Conservation (phyloP, 2,888 invertebrate genomes). For the Dendrolimus pini region DNA sequence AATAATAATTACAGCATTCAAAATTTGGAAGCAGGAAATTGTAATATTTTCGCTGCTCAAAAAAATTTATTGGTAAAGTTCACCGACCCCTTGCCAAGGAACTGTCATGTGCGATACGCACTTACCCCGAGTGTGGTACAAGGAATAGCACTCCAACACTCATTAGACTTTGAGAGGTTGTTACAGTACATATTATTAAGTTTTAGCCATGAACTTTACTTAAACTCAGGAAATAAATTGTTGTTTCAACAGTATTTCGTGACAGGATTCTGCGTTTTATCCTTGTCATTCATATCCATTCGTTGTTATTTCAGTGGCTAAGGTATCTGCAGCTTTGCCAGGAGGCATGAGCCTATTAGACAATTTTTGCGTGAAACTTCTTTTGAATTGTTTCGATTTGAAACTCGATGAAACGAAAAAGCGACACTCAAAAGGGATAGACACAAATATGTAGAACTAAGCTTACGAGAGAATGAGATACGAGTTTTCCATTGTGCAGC, state of each 20-base stretch:
- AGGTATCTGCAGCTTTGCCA: too few relatives aligned
- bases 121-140: slow-evolving; percentile 21
- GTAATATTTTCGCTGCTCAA: background rate
- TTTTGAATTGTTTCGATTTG: too few relatives aligned
- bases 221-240: slow-evolving; percentile 6
- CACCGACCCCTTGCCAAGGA: slow-evolving; percentile 9
- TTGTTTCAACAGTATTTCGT: background rate
- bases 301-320: too few relatives aligned
- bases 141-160: slow-evolving; percentile 36
- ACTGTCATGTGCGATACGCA: slow-evolving; percentile 26
- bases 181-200: slow-evolving; percentile 29
- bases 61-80: slow-evolving; percentile 20
- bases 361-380: too few relatives aligned
- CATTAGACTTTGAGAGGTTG: slow-evolving; percentile 39
- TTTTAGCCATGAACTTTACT: slow-evolving; percentile 6
- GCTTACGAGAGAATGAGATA: too few relatives aligned
- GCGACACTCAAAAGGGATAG: too few relatives aligned
- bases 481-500: too few relatives aligned
- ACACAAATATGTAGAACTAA: too few relatives aligned
- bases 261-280: too few relatives aligned
- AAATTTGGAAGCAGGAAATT: background rate
- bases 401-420: too few relatives aligned
- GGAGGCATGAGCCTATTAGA: too few relatives aligned
- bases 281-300: too few relatives aligned
- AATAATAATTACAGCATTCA: background rate